Base-by-base conservation (phyloP, 2,888 invertebrate species). In the Clepsis dumicolana region DNA sequence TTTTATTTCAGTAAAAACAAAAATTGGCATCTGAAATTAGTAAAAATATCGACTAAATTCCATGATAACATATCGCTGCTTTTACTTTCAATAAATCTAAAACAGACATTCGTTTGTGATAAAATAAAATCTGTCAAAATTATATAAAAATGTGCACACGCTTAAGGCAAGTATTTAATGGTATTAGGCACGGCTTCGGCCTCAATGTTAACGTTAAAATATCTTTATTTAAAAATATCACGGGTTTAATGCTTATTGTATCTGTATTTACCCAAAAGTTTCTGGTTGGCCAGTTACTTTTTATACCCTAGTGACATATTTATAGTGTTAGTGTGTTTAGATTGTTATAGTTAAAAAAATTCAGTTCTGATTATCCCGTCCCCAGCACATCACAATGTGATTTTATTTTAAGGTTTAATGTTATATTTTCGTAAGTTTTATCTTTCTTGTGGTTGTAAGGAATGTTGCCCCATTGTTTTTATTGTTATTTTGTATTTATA, bases 381-480 rank as follows among this genome's bases (percentile, higher is more conserved):
- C 70, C 59, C 5, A 63, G 50, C 67, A 68, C 63, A 68, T 68
- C 68, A 59, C 52, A 64, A 68, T 68, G 68, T 68, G 68, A 59
- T 68, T 64, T n/a, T 68, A 68, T 38, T 59, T 59, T 68, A 64
- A 68, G 64, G 21, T 68, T 63, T 59, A 56, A 53, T 35, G 35
- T 65, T 61, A 41, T 65, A 57, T 70, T 70, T 61, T 64, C 72
- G 56, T 61, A 68, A 41, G 16, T 44, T 73, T 69, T 35, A 64
- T 62, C 59, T 70, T 56, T 71, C 59, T 70, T 73, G 63, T 68
- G 70, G 71, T n/a, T 21, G 21, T 77, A 71, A 79, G 86, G 86
- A 86, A 72, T 86, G 86, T 86, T 86, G 66, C 72, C 77, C 78
- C 76, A 70, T 77, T 78, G 80, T 78, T 79, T 75, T 74, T 67